These are phyloP conservation scores for Rhodophaea formosa DNA, from an alignment of 2,888 invertebrate species.

Conservation along the genomic window DNA sequence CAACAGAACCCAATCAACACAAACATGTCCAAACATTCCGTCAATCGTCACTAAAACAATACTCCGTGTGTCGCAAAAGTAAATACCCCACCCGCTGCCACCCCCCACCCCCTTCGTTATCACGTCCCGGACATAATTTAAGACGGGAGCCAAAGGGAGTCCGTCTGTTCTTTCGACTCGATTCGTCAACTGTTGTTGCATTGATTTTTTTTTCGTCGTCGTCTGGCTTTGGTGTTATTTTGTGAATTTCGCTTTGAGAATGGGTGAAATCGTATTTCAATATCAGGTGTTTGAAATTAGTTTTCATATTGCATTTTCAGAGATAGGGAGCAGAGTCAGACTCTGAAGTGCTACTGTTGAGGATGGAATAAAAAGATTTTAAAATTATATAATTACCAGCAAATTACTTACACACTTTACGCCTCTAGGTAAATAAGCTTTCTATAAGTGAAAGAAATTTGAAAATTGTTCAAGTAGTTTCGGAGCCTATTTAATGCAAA, in stretches of 20 bases:
- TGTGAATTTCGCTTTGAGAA: neutral
- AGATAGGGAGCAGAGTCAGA: no score
- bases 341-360: no score
- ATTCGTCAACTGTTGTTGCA: conserved; percentile 38
- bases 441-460: no score
- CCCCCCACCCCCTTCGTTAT: conserved; percentile 52
- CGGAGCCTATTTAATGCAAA: no score
- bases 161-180: conserved; percentile 31
- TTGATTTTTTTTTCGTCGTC: conserved; percentile 21
- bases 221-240: conserved; percentile 8
- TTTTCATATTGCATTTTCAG: no score
- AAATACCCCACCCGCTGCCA: conserved; percentile 43
- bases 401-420: no score
- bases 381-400: no score
- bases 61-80: conserved; percentile 47
- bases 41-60: conserved; percentile 20
- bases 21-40: conserved; percentile 13
- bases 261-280: neutral
- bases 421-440: no score
- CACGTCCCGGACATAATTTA: conserved; percentile 78
- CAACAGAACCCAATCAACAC: conserved; percentile 10
- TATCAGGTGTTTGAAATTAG: no score
- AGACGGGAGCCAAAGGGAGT: conserved; percentile 52
- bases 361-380: no score
- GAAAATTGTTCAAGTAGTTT: no score